phyloP scores from a whole-genome alignment of 2,113 vertebrate species.

The Nerophis ophidion region DNA sequence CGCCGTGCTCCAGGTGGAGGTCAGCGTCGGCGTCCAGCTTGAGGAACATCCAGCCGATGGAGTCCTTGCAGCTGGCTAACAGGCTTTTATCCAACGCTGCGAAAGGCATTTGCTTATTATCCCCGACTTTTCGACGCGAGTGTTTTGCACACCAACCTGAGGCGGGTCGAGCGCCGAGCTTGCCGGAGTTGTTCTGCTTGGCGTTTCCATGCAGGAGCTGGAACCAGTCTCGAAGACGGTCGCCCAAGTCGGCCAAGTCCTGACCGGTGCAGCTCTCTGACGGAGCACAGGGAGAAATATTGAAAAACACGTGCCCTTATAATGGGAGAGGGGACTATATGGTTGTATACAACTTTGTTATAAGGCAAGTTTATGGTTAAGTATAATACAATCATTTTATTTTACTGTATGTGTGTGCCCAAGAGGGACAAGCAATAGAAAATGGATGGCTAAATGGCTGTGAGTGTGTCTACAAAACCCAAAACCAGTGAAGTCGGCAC shows the following conservation, averaged over 20 bases:
- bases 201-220: constrained; percentile 92
- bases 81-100: constrained; percentile 86
- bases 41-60: constrained; percentile 96
- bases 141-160: constrained; percentile 58
- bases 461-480: no score
- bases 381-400: no score
- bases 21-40: constrained; percentile 89
- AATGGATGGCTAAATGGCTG: no score
- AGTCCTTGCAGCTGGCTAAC: constrained; percentile 91
- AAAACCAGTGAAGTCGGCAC: no score
- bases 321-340: no score
- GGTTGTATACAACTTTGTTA: no score
- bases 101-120: not conserved
- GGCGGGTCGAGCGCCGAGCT: constrained; percentile 55
- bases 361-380: no score
- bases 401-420: no score
- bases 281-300: constrained; percentile 3
- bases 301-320: not conserved
- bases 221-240: constrained; percentile 96
- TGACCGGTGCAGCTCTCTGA: constrained; percentile 92
- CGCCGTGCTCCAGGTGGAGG: constrained; percentile 84
- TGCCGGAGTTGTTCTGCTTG: constrained; percentile 83
- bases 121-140: no score
- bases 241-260: constrained; percentile 91
- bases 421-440: no score